A percentile compares a stretch with the other conserved stretches of the same genome.
Conservation (phyloP, 2,888 invertebrate genomes). For the Chrysolina oricalcia region DNA sequence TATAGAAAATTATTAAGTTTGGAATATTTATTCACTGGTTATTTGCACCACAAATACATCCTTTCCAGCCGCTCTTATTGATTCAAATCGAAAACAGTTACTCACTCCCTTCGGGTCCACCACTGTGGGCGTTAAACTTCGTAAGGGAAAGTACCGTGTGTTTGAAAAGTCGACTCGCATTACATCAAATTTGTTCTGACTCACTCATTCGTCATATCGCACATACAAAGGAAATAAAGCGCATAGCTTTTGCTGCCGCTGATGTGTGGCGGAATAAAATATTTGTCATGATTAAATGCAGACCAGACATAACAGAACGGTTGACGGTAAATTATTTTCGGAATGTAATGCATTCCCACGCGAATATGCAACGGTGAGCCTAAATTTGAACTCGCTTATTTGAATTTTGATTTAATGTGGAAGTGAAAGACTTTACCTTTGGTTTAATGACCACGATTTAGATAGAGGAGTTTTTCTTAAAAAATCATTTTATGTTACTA, state of each 20-base stretch:
- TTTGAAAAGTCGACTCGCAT: constrained; percentile 48
- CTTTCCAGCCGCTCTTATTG: neutral
- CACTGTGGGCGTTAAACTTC: constrained; percentile 2
- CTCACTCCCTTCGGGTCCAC: neutral
- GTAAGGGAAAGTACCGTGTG: constrained; percentile 39
- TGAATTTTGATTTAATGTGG: constrained; percentile 7
- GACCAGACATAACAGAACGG: constrained; percentile 47
- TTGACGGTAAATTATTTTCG: constrained; percentile 23
- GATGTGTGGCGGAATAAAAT: constrained; percentile 50
- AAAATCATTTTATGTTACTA: no score
- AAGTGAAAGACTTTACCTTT: neutral
- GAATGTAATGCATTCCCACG: constrained; percentile 26
- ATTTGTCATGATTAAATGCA: constrained; percentile 52
- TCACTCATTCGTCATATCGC: constrained; percentile 49
- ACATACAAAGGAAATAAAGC: constrained; percentile 50
- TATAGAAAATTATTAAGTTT: neutral
- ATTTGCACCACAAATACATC: neutral
- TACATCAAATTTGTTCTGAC: constrained; percentile 48
- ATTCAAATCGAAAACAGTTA: neutral
- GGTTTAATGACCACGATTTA: neutral
- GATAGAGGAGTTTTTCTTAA: neutral
- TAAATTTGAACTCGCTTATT: constrained; percentile 3
- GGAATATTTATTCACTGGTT: neutral
- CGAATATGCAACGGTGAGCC: neutral
- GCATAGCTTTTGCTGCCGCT: constrained; percentile 45